These are phyloP conservation scores for Erethizon dorsatum DNA, from an alignment of 2,797 vertebrate genomes.

Conservation along the genomic window DNA sequence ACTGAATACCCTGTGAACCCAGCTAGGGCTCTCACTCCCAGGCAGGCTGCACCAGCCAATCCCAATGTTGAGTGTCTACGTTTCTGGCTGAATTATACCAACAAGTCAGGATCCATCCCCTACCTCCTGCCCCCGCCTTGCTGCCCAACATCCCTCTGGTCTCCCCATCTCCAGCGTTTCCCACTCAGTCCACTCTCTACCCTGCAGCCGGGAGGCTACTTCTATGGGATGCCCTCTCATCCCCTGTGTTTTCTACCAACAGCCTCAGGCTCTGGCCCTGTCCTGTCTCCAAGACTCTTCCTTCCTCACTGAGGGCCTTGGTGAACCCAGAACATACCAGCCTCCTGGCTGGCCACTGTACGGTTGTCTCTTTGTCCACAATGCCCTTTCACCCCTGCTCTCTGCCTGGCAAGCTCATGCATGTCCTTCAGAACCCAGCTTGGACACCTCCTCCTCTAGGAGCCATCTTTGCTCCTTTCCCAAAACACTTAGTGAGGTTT, in stretches of 20 bases:
- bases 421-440: background rate
- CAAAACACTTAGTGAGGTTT: background rate
- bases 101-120: background rate
- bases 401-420: background rate
- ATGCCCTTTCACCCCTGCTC: background rate
- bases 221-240: background rate
- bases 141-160: background rate
- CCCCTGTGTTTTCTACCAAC: background rate
- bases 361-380: background rate
- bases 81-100: background rate
- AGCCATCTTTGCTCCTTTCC: background rate
- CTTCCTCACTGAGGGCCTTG: background rate
- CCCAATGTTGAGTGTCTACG: background rate
- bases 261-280: background rate
- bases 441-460: background rate
- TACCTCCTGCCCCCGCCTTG: background rate
- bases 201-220: background rate
- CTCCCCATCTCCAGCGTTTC: background rate
- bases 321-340: background rate
- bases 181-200: background rate
- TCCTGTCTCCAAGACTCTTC: background rate
- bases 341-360: background rate
- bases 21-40: background rate
- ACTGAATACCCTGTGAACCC: background rate
- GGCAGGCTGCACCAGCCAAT: background rate